These are phyloP conservation scores for Zaprionus obscuricornis DNA, from an alignment of 2,888 invertebrate species.

Conservation along the genomic window DNA sequence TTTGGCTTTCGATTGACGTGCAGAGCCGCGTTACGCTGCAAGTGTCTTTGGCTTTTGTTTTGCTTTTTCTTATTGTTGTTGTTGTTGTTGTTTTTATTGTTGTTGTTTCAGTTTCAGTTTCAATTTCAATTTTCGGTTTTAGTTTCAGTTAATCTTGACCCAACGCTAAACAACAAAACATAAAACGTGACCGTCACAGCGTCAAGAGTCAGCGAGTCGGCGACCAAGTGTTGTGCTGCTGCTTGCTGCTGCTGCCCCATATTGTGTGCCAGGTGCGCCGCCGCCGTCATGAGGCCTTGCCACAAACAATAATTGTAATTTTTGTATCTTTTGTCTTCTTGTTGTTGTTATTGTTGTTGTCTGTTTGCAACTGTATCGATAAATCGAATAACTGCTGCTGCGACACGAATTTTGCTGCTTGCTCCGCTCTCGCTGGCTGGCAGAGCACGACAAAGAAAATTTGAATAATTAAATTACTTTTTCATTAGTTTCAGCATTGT, in stretches of 20 bases:
- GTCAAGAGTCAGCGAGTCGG: no score
- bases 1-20: constrained; percentile 43
- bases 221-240: no score
- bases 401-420: no score
- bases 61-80: constrained; percentile 13
- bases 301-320: no score
- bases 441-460: constrained; percentile 32
- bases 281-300: not conserved
- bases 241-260: no score
- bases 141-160: constrained; percentile 60
- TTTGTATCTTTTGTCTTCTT: constrained; percentile 9
- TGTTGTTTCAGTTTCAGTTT: constrained; percentile 18
- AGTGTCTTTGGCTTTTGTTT: no score
- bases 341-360: not conserved
- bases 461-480: constrained; percentile 64
- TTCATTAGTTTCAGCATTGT: constrained; percentile 29
- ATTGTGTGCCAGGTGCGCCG: constrained; percentile 3
- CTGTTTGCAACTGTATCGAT: constrained; percentile 4
- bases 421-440: no score
- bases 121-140: constrained; percentile 30
- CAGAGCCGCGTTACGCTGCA: no score
- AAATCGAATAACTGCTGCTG: constrained; percentile 3
- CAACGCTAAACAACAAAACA: no score
- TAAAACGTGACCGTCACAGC: constrained; percentile 51
- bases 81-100: not conserved